Evolutionary conservation across 2,113 vertebrate species (phyloP).

Genomic region (Phalacrocorax aristotelis): DNA sequence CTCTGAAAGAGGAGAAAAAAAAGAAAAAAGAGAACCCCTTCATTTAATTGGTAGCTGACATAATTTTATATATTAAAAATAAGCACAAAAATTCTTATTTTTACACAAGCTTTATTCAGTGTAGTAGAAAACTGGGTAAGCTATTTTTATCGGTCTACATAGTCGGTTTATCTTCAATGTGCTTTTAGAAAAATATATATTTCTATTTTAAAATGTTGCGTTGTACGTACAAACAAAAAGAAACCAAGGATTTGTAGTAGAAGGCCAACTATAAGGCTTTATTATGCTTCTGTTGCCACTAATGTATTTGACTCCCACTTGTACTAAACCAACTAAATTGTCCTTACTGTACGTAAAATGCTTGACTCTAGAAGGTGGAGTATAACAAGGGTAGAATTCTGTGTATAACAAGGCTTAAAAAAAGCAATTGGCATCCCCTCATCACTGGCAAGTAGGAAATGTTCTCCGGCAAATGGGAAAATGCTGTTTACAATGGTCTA

Average conservation of each 20-base stretch:
- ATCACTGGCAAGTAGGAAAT: background rate
- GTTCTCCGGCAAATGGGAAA: background rate
- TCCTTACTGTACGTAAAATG: background rate
- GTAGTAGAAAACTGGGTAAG: background rate
- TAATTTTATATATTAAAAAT: background rate
- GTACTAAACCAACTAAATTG: background rate
- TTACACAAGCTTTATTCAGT: background rate
- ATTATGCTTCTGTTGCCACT: background rate
- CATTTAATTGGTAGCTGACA: background rate
- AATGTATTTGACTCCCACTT: background rate
- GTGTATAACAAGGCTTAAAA: background rate
- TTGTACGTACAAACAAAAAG: background rate
- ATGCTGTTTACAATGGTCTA: background rate
- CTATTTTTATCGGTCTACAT: background rate
- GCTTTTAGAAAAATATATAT: background rate
- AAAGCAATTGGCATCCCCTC: background rate
- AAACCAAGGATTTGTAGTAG: background rate
- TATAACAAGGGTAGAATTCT: background rate
- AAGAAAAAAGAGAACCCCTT: background rate
- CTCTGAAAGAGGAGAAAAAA: slow-evolving; percentile 68
- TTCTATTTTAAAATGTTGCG: background rate
- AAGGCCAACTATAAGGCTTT: background rate
- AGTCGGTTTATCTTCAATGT: background rate
- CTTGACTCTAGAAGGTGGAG: background rate
- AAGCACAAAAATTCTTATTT: background rate